Conservation (phyloP, 1,140 invertebrate genomes). For the Druon quercuslanigerum region DNA sequence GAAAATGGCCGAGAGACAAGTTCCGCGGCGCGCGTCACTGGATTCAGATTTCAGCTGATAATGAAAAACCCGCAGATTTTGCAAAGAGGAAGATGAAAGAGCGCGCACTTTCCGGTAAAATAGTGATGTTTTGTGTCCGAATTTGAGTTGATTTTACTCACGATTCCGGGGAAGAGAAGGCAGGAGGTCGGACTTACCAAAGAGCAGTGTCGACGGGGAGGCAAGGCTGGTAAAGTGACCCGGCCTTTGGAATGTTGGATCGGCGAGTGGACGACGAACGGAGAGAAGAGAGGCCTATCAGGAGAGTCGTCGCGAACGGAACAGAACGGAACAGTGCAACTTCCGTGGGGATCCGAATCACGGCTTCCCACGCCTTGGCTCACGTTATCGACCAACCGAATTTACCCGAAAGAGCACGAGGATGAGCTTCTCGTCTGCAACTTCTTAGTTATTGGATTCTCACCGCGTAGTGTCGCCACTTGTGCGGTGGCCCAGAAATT, state of each 20-base stretch:
- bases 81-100: constrained; percentile 55
- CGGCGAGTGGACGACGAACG: constrained; percentile 77
- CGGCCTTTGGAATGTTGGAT: constrained; percentile 81
- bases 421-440: constrained; percentile 8
- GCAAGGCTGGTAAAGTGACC: constrained; percentile 73
- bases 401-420: constrained; percentile 58
- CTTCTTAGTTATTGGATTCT: not conserved
- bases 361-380: constrained; percentile 46
- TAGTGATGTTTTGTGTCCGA: not conserved
- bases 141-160: constrained; percentile 38
- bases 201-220: constrained; percentile 77
- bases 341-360: constrained; percentile 56
- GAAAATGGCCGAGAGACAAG: constrained; percentile 60
- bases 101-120: not conserved
- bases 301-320: constrained; percentile 30
- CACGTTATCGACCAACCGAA: constrained; percentile 73
- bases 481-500: too few relatives aligned
- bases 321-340: constrained; percentile 46
- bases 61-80: not conserved
- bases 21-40: constrained; percentile 26
- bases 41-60: not conserved
- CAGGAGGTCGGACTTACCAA: constrained; percentile 76
- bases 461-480: not conserved
- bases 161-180: constrained; percentile 32
- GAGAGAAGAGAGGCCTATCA: constrained; percentile 42